A percentile compares a stretch with the other conserved stretches of the same genome.
Evolutionary conservation across 2,113 vertebrate genomes (phyloP).

Genomic region (Lepidothrix coronata): DNA sequence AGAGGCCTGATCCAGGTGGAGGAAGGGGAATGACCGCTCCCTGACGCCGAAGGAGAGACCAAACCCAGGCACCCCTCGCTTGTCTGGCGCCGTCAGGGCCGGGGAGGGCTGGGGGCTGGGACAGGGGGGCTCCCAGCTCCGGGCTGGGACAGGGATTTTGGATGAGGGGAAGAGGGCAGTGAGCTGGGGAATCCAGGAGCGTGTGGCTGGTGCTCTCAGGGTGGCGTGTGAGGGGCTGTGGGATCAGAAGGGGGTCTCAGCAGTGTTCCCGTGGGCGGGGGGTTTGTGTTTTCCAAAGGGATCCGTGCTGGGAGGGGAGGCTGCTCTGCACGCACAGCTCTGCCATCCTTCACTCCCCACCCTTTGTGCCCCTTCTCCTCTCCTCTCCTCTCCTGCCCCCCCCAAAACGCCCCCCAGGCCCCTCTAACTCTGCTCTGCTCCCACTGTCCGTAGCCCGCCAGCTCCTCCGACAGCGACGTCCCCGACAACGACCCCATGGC

Average conservation of each 20-base stretch:
- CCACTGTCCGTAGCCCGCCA: constrained; percentile 73
- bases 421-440: neutral
- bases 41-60: neutral
- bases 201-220: neutral
- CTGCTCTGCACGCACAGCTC: neutral
- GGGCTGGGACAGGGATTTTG: neutral
- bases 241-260: neutral
- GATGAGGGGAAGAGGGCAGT: neutral
- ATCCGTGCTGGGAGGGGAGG: neutral
- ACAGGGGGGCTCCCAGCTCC: neutral
- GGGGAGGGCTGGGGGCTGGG: neutral
- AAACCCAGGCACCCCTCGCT: accelerated
- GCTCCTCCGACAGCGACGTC: constrained; percentile 91
- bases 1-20: neutral
- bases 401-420: accelerated
- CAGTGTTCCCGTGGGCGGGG: neutral
- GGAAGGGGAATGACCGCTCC: neutral
- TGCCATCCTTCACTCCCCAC: neutral
- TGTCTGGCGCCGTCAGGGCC: neutral
- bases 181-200: neutral
- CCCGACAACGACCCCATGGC: constrained; percentile 76
- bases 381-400: neutral
- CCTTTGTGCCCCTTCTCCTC: neutral
- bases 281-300: accelerated
- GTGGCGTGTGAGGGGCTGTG: neutral